Conservation (phyloP, 2,888 invertebrate genomes). For the Acholoe squamosa region DNA sequence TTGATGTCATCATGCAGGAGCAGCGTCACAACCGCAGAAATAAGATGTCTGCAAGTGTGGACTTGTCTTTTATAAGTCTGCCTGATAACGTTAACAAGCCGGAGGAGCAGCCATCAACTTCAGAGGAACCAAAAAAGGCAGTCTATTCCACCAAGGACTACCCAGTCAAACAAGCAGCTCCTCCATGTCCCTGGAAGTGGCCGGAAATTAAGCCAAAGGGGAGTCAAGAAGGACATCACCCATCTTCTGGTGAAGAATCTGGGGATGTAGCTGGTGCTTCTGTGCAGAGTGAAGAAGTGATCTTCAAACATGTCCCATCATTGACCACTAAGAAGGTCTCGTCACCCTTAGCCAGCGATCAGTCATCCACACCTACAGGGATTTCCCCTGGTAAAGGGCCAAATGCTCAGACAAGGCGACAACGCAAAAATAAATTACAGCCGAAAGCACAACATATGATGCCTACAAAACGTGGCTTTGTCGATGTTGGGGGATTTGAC, state of each 20-base stretch:
- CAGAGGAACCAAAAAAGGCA: not conserved
- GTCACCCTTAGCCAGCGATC: not conserved
- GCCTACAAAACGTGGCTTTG: conserved; percentile 21
- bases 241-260: not conserved
- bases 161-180: not conserved
- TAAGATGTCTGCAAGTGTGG: conserved; percentile 42
- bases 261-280: not conserved
- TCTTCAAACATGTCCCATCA: not conserved
- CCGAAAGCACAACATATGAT: not conserved
- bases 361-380: not conserved
- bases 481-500: conserved; percentile 14
- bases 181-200: conserved; percentile 55
- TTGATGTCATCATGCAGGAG: conserved; percentile 29
- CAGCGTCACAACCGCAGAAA: conserved; percentile 36
- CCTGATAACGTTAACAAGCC: not conserved
- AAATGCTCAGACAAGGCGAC: not conserved
- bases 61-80: conserved; percentile 36
- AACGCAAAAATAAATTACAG: not conserved
- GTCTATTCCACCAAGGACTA: conserved; percentile 35
- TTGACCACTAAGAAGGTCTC: not conserved
- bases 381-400: not conserved
- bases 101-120: not conserved
- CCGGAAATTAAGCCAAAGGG: not conserved
- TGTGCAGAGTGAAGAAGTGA: not conserved
- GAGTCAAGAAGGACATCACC: not conserved